These are phyloP conservation scores for Nanorana parkeri DNA, from an alignment of 2,113 vertebrate genomes.

Conservation along the genomic window DNA sequence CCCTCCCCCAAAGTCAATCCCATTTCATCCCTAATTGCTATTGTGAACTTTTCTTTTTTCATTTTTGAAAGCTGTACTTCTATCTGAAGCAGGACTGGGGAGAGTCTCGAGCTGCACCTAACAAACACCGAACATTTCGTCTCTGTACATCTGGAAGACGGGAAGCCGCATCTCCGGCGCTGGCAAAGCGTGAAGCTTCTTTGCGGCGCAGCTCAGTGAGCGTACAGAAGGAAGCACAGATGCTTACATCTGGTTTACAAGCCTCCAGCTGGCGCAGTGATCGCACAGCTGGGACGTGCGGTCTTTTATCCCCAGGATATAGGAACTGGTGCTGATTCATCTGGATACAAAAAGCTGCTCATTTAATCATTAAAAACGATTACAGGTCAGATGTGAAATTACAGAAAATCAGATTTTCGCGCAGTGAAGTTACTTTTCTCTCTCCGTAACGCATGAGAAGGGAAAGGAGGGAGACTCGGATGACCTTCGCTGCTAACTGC, in stretches of 20 bases:
- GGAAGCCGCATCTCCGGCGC: not conserved
- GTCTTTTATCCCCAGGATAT: constrained; percentile 23
- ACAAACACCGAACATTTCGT: no score
- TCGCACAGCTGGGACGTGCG: constrained; percentile 12
- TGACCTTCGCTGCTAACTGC: not conserved
- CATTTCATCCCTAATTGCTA: no score
- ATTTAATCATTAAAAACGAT: not conserved
- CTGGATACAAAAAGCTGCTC: constrained; percentile 24
- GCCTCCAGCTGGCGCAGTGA: constrained; percentile 17
- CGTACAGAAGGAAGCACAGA: constrained; percentile 21
- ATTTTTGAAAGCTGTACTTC: no score
- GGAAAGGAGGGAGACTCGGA: no score
- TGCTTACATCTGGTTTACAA: constrained; percentile 6
- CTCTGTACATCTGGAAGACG: no score
- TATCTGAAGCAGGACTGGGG: no score
- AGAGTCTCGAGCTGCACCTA: no score
- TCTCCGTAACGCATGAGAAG: no score
- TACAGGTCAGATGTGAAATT: constrained; percentile 11
- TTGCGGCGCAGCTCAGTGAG: not conserved
- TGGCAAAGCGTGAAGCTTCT: not conserved
- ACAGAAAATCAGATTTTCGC: not conserved
- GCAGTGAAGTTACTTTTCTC: not conserved
- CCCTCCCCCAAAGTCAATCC: no score
- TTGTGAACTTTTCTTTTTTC: no score
- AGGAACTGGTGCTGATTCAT: constrained; percentile 25